phyloP scores from a whole-genome alignment of 2,113 vertebrate species.

The Balaeniceps rex region DNA sequence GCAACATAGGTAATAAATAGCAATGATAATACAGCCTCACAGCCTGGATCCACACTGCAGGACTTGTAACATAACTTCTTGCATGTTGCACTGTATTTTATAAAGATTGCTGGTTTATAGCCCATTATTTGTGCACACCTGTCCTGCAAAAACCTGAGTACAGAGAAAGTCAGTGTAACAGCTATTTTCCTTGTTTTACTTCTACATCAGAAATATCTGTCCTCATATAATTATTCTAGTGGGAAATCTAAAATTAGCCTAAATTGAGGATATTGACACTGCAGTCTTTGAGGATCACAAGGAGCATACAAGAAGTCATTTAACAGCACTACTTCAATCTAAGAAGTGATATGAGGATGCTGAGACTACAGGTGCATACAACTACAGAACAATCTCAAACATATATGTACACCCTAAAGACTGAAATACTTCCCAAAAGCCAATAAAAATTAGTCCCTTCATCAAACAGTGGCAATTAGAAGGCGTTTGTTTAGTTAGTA shows the following conservation, averaged over 20 bases:
- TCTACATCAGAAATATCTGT: neutral
- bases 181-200: neutral
- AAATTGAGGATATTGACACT: neutral
- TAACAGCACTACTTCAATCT: neutral
- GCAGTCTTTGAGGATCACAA: neutral
- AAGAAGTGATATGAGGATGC: neutral
- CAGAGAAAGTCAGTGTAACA: neutral
- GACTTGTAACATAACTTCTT: neutral
- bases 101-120: neutral
- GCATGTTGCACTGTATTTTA: neutral
- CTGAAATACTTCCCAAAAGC: neutral
- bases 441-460: neutral
- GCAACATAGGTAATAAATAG: neutral
- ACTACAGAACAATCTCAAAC: neutral
- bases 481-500: neutral
- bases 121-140: neutral
- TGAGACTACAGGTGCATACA: neutral
- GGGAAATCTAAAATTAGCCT: constrained; percentile 7
- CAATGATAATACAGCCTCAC: neutral
- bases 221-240: neutral
- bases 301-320: neutral
- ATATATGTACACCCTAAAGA: neutral
- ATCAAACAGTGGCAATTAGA: neutral
- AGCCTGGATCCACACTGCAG: neutral
- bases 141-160: neutral